Conservation (phyloP, 1,140 invertebrate species). For the Papilio polytes region DNA sequence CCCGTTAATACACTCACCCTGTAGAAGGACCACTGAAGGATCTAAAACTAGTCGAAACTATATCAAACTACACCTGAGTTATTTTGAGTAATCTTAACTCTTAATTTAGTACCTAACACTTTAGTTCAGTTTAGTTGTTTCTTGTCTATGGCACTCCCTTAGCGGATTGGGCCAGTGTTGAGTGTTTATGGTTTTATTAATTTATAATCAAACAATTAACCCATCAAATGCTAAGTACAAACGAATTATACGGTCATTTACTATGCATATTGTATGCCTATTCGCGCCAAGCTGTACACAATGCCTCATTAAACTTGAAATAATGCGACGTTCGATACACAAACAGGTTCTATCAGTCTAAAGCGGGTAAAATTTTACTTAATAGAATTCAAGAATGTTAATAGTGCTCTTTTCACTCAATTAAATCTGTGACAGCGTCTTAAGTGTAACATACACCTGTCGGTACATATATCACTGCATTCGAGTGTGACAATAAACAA, state of each 20-base stretch:
- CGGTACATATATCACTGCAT: neutral
- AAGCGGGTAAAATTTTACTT: constrained; percentile 22
- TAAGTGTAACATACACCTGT: constrained; percentile 28
- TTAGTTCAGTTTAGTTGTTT: too few species aligned
- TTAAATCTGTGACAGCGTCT: constrained; percentile 6
- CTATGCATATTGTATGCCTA: neutral
- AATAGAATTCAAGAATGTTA: constrained; percentile 42
- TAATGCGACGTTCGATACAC: constrained; percentile 27
- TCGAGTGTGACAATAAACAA: neutral
- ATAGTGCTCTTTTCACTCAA: constrained; percentile 26
- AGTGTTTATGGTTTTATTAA: too few species aligned
- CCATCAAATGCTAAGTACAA: neutral
- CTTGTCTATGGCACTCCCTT: too few species aligned
- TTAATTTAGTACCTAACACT: neutral
- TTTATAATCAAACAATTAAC: constrained; percentile 1
- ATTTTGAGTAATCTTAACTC: neutral
- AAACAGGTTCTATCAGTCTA: constrained; percentile 40
- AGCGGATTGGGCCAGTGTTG: too few species aligned
- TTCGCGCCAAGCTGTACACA: constrained; percentile 50
- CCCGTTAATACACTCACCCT: too few species aligned
- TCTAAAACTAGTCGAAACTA: too few species aligned
- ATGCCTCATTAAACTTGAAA: constrained; percentile 59
- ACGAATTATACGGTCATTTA: constrained; percentile 13
- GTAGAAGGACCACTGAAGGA: too few species aligned
- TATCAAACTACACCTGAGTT: too few species aligned